Evolutionary conservation across 2,888 invertebrate species (phyloP).

Genomic region (Arrhopalites spinosus): DNA sequence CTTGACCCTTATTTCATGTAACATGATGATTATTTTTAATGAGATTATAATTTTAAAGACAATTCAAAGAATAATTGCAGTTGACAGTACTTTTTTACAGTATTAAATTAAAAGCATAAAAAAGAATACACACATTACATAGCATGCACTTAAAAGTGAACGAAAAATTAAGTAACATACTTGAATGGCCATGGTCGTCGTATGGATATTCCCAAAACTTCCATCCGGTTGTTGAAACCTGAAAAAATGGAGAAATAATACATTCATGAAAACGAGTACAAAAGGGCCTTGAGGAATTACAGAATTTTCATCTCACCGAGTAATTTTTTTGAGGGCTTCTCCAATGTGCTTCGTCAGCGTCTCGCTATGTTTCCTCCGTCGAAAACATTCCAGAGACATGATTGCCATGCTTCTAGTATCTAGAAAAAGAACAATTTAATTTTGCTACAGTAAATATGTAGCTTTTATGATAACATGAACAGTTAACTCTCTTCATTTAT

Average conservation of each 20-base stretch:
- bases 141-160: too few species aligned
- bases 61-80: neutral
- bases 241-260: too few species aligned
- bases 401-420: conserved; percentile 73
- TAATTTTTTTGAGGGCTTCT: conserved; percentile 76
- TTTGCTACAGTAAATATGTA: too few species aligned
- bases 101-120: neutral
- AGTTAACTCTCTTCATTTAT: neutral
- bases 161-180: too few species aligned
- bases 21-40: too few species aligned
- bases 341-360: conserved; percentile 72
- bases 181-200: conserved; percentile 82
- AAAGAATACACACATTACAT: neutral
- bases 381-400: conserved; percentile 81
- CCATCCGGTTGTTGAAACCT: conserved; percentile 83
- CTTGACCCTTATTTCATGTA: too few species aligned
- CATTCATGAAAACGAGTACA: too few species aligned
- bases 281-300: too few species aligned
- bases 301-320: too few species aligned
- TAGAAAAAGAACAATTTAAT: conserved; percentile 61
- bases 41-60: too few species aligned
- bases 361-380: conserved; percentile 60
- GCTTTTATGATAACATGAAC: neutral
- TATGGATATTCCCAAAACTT: conserved; percentile 75
- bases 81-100: neutral